These are phyloP conservation scores for Falco naumanni DNA, from an alignment of 2,797 vertebrate genomes.

Conservation along the genomic window DNA sequence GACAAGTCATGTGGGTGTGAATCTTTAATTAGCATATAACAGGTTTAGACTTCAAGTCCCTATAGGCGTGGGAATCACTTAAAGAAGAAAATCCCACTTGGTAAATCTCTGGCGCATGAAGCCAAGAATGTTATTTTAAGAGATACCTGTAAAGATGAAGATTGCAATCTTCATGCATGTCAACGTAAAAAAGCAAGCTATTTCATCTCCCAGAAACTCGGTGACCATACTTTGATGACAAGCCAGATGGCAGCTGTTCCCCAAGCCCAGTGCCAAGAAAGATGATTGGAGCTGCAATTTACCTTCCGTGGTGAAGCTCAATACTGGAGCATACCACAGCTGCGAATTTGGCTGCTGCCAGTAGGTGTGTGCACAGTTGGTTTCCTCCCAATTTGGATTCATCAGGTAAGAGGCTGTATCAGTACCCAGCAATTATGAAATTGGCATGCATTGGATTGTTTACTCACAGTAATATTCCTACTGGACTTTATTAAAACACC, in stretches of 20 bases:
- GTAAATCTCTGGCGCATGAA: constrained; percentile 65
- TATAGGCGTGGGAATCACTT: constrained; percentile 75
- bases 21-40: constrained; percentile 81
- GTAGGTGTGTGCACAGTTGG: constrained; percentile 81
- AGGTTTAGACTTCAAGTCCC: constrained; percentile 78
- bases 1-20: constrained; percentile 77
- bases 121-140: constrained; percentile 70
- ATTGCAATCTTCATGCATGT: constrained; percentile 71
- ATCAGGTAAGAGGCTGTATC: constrained; percentile 96
- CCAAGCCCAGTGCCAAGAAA: constrained; percentile 74
- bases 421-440: constrained; percentile 99
- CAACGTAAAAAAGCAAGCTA: constrained; percentile 72
- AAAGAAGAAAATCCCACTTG: constrained; percentile 70
- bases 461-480: constrained; percentile 99
- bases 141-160: constrained; percentile 72
- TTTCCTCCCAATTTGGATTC: constrained; percentile 85
- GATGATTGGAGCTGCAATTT: constrained; percentile 82
- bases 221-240: constrained; percentile 78
- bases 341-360: constrained; percentile 92
- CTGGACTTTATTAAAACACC: constrained; percentile 99
- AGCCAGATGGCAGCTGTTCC: constrained; percentile 83
- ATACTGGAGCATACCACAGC: constrained; percentile 87
- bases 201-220: constrained; percentile 79
- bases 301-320: constrained; percentile 81
- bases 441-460: constrained; percentile 97